Percentiles rank a stretch among this genome's conserved stretches.
Evolutionary conservation across 2,888 invertebrate genomes (phyloP).

Genomic region (Nycteola revayana): DNA sequence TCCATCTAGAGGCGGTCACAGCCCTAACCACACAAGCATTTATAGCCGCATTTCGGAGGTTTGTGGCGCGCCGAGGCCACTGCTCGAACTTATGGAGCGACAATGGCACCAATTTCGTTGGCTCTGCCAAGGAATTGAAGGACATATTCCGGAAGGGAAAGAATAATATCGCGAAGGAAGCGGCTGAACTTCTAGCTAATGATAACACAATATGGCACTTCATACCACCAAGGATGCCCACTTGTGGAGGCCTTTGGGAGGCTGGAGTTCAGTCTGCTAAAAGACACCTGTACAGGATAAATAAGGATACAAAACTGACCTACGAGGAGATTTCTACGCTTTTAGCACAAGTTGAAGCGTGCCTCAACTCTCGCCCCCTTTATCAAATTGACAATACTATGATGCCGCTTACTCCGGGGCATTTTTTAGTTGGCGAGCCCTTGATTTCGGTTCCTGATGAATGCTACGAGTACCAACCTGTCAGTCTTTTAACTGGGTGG

Average conservation of each 20-base stretch:
- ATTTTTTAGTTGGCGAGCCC: too few relatives aligned
- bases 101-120: constrained; percentile 25
- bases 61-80: constrained; percentile 19
- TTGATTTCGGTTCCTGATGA: too few relatives aligned
- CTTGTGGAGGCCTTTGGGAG: constrained; percentile 29
- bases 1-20: constrained; percentile 35
- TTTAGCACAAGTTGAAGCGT: too few relatives aligned
- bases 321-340: too few relatives aligned
- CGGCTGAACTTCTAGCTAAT: constrained; percentile 8
- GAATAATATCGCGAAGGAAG: constrained; percentile 5
- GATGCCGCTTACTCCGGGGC: too few relatives aligned
- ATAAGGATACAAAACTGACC: constrained; percentile 10
- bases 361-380: too few relatives aligned
- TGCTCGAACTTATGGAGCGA: constrained; percentile 21
- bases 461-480: too few relatives aligned
- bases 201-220: constrained; percentile 18
- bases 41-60: constrained; percentile 21
- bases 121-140: constrained; percentile 13
- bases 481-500: too few relatives aligned
- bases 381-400: too few relatives aligned
- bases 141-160: constrained; percentile 5
- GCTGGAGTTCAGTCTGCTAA: constrained; percentile 22
- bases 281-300: constrained; percentile 21
- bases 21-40: constrained; percentile 31
- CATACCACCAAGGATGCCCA: constrained; percentile 18